These are phyloP conservation scores for Calypte anna DNA, from an alignment of 2,113 vertebrate species.

Conservation along the genomic window DNA sequence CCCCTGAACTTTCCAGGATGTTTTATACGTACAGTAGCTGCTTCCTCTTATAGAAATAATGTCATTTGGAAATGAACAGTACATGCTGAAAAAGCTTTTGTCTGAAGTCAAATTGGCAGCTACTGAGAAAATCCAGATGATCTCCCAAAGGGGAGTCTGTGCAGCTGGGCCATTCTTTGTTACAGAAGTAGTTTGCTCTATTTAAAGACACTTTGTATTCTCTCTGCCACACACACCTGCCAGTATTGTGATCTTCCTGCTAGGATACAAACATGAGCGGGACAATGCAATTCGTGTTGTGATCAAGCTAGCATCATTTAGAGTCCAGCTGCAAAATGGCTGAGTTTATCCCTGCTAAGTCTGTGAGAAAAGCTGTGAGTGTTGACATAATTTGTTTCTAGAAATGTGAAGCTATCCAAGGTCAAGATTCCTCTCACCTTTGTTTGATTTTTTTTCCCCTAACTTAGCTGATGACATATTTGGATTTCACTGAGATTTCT, in stretches of 20 bases:
- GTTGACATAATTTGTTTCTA: not conserved
- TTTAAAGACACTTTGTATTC: not conserved
- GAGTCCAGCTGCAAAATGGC: not conserved
- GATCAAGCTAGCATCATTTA: not conserved
- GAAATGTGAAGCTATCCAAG: not conserved
- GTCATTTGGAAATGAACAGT: slow-evolving; percentile 7
- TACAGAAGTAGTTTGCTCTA: not conserved
- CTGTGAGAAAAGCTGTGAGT: not conserved
- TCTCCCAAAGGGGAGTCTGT: slow-evolving; percentile 42
- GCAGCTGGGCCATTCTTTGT: slow-evolving; percentile 47
- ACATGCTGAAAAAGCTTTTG: slow-evolving; percentile 52
- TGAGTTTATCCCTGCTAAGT: not conserved
- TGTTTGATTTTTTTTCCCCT: too few relatives aligned
- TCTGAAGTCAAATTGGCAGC: slow-evolving; percentile 6
- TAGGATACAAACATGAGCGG: not conserved
- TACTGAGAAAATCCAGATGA: slow-evolving; percentile 46
- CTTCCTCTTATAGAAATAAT: slow-evolving; percentile 48
- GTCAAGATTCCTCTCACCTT: not conserved
- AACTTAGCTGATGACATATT: not conserved
- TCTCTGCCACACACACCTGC: not conserved
- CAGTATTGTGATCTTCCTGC: not conserved
- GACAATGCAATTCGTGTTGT: not conserved
- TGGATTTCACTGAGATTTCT: not conserved
- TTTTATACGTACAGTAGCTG: slow-evolving; percentile 51
- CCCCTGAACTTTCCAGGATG: slow-evolving; percentile 23